Base-by-base conservation (phyloP, 2,888 invertebrate species). In the Cerastis leucographa region DNA sequence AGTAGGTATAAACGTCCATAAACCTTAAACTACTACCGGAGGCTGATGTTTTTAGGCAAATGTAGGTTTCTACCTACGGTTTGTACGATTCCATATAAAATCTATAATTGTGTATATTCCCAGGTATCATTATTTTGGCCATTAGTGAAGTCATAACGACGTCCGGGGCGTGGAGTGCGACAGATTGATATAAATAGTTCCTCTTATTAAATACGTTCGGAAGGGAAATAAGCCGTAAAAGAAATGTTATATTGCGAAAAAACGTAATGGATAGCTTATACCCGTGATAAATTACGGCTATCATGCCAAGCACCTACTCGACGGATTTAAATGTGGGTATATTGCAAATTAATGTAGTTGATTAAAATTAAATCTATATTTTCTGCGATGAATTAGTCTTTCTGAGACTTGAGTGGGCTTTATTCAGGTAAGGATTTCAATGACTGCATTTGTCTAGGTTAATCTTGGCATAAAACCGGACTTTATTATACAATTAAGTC, bases 121-220 rank as follows among this genome's bases (percentile, higher is more conserved):
- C 74, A 81, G 84, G 68, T 90, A 91, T 90, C 92, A 92, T 94
- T 93, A 93, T 92, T 92, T 91, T 83, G 80, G 86, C 91, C 93
- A 93, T 94, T 94, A 93, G 88, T 90, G 87, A 87, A 90, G 92
- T 90, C 92, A 91, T 93, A 93, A 90, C 91, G 87, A 89, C 90
- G 90, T 92, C 93, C 92, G 92, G 92, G 93, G 92, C 93, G 93
- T 90, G 91, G 89, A 91, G 91, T 89, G 90, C 89, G 89, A 85
- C 90, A 91, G 93, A 96, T 95, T 95, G 95, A 95, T 93, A 96
- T 93, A 94, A 95, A 96, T 95, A 94, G 95, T 93, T 90, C 89
- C 91, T 89, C 89, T 84, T 92, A 92, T 93, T 93, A 92, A 91
- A 91, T 88, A 87, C 85, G 89, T 86, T 87, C 85, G 88, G 89